Evolutionary conservation across 1,140 invertebrate genomes (phyloP).

Genomic region (Lutraria rhynchaena): DNA sequence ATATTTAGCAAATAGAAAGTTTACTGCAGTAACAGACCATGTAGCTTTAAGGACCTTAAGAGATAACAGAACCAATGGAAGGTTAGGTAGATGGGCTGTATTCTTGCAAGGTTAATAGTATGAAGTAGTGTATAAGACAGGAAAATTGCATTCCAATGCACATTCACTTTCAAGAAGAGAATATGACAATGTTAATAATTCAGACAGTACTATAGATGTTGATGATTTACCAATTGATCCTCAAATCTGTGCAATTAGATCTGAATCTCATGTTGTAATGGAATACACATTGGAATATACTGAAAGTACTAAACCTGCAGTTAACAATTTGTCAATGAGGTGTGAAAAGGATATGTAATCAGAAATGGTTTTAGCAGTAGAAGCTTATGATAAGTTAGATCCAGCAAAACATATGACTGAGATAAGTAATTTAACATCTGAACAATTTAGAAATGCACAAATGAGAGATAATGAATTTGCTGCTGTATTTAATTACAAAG

Average conservation of each 20-base stretch:
- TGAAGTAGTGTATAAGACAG: constrained; percentile 13
- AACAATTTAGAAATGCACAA: constrained; percentile 5
- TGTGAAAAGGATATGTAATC: constrained; percentile 12
- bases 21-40: constrained; percentile 84
- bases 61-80: constrained; percentile 79
- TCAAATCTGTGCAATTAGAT: no score
- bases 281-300: constrained; percentile 17
- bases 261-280: no score
- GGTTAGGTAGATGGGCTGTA: constrained; percentile 71
- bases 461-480: not conserved
- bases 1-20: constrained; percentile 83
- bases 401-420: not conserved
- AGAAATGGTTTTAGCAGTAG: no score
- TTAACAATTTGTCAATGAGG: no score
- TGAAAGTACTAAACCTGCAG: not conserved
- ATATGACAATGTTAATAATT: no score
- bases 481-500: constrained; percentile 16
- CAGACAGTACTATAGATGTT: no score
- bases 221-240: no score
- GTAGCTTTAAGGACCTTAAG: constrained; percentile 66
- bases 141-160: no score
- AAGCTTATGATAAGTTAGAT: no score
- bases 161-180: no score
- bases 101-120: constrained; percentile 29
- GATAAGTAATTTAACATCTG: not conserved